These are phyloP conservation scores for Lucilia cuprina DNA, from an alignment of 1,140 invertebrate genomes.

Conservation along the genomic window DNA sequence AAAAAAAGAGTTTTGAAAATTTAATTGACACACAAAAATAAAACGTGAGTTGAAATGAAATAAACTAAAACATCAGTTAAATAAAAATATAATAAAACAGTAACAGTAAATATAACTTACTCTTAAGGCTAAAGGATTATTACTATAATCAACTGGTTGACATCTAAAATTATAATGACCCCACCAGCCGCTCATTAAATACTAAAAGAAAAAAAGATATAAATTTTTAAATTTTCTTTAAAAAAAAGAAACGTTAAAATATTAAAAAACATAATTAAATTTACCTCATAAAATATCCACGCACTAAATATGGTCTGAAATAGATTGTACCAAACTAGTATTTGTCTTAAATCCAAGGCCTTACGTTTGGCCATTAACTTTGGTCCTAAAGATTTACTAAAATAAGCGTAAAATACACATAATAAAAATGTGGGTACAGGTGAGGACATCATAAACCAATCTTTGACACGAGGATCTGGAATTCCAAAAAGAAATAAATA, in stretches of 20 bases:
- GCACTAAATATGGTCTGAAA: slow-evolving; percentile 87
- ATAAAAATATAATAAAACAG: too few relatives aligned
- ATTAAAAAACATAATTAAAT: slow-evolving; percentile 42
- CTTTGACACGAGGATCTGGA: slow-evolving; percentile 87
- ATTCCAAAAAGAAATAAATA: slow-evolving; percentile 42
- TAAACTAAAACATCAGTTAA: too few relatives aligned
- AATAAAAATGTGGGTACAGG: slow-evolving; percentile 86
- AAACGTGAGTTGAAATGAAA: too few relatives aligned
- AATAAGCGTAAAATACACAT: slow-evolving; percentile 85
- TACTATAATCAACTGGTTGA: slow-evolving; percentile 92
- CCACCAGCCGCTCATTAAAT: slow-evolving; percentile 85
- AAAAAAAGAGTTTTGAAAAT: too few relatives aligned
- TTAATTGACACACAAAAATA: too few relatives aligned
- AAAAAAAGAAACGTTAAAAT: slow-evolving; percentile 20
- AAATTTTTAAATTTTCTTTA: neutral
- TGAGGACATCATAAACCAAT: slow-evolving; percentile 90
- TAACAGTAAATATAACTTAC: slow-evolving; percentile 68
- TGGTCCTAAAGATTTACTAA: slow-evolving; percentile 84
- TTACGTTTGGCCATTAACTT: slow-evolving; percentile 88
- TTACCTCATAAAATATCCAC: slow-evolving; percentile 93
- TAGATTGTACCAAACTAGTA: slow-evolving; percentile 88
- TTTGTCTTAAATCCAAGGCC: slow-evolving; percentile 82
- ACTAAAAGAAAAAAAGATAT: slow-evolving; percentile 70
- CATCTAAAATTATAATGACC: slow-evolving; percentile 90
- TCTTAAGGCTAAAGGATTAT: slow-evolving; percentile 81